Conservation (phyloP, 2,797 vertebrate genomes). For the Anniella stebbinsi region DNA sequence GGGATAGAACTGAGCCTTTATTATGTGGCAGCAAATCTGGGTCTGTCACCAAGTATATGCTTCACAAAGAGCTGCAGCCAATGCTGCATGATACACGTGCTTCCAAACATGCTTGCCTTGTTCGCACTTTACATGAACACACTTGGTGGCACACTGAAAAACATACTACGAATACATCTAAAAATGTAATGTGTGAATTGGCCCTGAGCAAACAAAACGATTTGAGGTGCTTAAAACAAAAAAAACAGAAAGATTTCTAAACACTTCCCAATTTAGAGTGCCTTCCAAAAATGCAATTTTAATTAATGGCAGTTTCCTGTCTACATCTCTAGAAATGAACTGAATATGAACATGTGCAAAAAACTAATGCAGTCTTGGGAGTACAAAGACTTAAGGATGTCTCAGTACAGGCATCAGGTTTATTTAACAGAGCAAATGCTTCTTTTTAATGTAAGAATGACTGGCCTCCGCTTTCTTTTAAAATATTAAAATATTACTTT, state of each 20-base stretch:
- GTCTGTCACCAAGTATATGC: not conserved
- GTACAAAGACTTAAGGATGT: not conserved
- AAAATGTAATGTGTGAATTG: no score
- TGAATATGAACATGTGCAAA: not conserved
- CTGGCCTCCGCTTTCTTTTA: not conserved
- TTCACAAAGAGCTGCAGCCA: not conserved
- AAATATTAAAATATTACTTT: not conserved
- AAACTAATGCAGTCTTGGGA: not conserved
- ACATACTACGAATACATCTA: not conserved
- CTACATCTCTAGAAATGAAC: not conserved
- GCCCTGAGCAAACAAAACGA: not conserved
- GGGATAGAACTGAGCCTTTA: not conserved
- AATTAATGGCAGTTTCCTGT: not conserved
- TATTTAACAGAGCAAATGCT: not conserved
- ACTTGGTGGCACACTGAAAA: not conserved
- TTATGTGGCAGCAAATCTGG: not conserved
- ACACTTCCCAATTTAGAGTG: not conserved
- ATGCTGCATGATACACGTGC: not conserved
- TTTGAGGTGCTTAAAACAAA: not conserved
- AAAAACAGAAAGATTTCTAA: not conserved
- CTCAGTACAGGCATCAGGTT: not conserved
- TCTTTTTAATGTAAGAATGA: not conserved
- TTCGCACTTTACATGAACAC: not conserved
- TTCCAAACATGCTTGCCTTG: not conserved
- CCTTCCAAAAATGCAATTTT: not conserved